Evolutionary conservation across 2,113 vertebrate species (phyloP), one percentile per base, ranked within the genome.

Genomic region (Alligator mississippiensis): DNA sequence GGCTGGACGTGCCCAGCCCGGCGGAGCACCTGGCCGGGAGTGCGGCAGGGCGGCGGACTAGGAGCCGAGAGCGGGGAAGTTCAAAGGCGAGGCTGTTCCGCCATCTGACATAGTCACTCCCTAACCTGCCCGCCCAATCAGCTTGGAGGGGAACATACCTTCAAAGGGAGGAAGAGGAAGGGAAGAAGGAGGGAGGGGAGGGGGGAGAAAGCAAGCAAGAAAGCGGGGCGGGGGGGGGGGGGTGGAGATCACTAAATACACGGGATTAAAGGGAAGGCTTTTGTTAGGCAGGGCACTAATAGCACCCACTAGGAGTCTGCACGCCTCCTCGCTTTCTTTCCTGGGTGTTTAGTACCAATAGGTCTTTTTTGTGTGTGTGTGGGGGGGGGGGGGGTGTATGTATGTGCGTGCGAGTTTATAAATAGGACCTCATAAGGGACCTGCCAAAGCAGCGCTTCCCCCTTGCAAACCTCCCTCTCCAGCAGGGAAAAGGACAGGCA

Each of bases 1-100:
- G 66, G 89, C 89, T 95, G 92, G 86, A 81, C 80, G 89, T 85
- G 47, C 85, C 86, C 84, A 82, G 91, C 77, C 72, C 89, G 89
- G 78, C 72, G 85, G 89, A 57, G 83, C 61, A 82, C 61, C 34
- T 63, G 91, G 85, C 93, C 84, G 90, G 84, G 82, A 84, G 84
- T 63, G 85, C 58, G 90, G 85, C 77, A 80, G 83, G 84, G 87
- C 28, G 34, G 11, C 24, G 74, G 55, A 77, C 85, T 77, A 83
- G 47, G 76, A 27, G 57, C 79, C 74, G 66, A 98, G 98, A 98
- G 98, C 98, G 98, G 98, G 96, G 98, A 98, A 98, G 98, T 99
- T 99, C 98, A 99, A 99, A 99, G 99, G 98, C 98, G 98, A 98
- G 98, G 98, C 98, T 98, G 99, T 98, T 98, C 98, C 95, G 98